Percentiles rank a stretch among this genome's conserved stretches.
These are phyloP conservation scores for Melangyna quadrimaculata DNA, from an alignment of 2,888 invertebrate genomes.

Conservation along the genomic window DNA sequence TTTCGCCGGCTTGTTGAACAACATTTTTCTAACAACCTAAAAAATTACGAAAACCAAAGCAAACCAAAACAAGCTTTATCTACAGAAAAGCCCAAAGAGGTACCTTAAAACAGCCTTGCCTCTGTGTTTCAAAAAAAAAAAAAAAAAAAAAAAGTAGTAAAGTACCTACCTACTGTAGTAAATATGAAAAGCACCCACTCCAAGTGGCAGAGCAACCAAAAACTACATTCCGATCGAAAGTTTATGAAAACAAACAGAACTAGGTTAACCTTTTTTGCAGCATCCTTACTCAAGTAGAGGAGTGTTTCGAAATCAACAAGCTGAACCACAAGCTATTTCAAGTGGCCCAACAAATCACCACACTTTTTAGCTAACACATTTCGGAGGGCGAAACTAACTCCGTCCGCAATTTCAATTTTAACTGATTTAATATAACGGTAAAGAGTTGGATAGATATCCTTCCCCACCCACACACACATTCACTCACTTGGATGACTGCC, in stretches of 20 bases:
- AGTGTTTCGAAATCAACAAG: slow-evolving; percentile 43
- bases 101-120: background rate
- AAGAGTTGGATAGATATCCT: background rate
- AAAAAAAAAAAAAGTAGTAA: background rate
- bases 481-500: background rate
- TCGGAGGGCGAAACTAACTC: slow-evolving; percentile 37
- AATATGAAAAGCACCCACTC: background rate
- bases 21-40: background rate
- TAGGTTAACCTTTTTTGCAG: slow-evolving; percentile 50
- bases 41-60: background rate
- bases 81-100: background rate
- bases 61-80: background rate
- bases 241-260: slow-evolving; percentile 56
- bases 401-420: background rate
- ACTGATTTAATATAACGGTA: slow-evolving; percentile 45
- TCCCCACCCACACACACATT: background rate
- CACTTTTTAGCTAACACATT: slow-evolving; percentile 56
- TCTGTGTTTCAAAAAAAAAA: background rate
- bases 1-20: slow-evolving; percentile 9
- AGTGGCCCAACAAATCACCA: slow-evolving; percentile 57
- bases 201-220: slow-evolving; percentile 26
- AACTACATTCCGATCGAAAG: slow-evolving; percentile 43
- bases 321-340: slow-evolving; percentile 46
- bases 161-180: background rate
- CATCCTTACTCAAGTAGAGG: slow-evolving; percentile 35